phyloP scores from a whole-genome alignment of 2,888 invertebrate species.

The Acanthosepion esculentum region DNA sequence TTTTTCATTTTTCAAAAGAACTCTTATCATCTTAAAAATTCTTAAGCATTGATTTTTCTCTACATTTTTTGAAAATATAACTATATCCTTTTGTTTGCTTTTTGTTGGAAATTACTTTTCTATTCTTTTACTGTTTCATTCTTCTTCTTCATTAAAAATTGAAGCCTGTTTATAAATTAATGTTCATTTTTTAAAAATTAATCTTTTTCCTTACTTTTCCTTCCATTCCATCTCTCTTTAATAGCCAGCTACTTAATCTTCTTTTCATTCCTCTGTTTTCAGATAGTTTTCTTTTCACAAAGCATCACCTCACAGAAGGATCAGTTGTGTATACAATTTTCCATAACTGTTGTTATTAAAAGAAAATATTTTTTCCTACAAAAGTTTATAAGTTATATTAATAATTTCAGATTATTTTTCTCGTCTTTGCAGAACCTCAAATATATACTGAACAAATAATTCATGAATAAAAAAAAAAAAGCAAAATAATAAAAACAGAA shows the following conservation, averaged over 20 bases:
- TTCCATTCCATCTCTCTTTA: neutral
- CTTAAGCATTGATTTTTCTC: neutral
- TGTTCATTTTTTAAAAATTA: neutral
- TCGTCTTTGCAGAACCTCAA: no score
- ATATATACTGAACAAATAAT: no score
- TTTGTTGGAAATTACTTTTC: neutral
- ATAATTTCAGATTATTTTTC: no score
- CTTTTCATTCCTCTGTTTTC: neutral
- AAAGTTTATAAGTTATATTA: no score
- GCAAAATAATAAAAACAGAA: no score
- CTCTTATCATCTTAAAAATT: neutral
- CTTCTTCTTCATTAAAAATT: neutral
- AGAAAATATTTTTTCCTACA: no score
- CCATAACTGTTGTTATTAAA: no score
- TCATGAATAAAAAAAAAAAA: no score
- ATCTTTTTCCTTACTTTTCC: neutral
- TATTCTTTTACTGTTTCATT: neutral
- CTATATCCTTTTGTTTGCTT: neutral
- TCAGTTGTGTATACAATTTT: no score
- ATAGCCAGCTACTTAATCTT: neutral
- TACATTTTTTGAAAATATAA: neutral
- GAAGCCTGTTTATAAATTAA: neutral
- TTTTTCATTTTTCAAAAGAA: neutral
- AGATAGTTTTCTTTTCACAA: neutral
- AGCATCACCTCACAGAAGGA: no score